Evolutionary conservation across 1,140 invertebrate species (phyloP).

Genomic region (Cydia strobilella): DNA sequence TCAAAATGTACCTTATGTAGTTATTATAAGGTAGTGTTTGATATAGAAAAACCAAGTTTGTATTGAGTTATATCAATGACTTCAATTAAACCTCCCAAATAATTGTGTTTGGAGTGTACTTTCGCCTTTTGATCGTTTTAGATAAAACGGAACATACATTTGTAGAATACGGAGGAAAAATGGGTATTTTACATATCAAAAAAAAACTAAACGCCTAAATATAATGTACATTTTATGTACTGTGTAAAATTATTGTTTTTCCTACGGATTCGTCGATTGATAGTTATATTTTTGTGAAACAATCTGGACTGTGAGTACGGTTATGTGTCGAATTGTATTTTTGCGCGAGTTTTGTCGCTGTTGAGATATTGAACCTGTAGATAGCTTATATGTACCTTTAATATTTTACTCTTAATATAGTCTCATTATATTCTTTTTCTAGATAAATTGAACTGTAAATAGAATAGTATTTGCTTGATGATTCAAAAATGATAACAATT

Average conservation of each 20-base stretch:
- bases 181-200: neutral
- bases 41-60: neutral
- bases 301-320: constrained; percentile 10
- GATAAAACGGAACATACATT: too few species aligned
- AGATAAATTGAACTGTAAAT: constrained; percentile 51
- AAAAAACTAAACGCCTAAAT: neutral
- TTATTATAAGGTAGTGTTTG: too few species aligned
- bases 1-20: too few species aligned
- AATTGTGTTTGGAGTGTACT: neutral
- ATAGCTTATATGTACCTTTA: constrained; percentile 45
- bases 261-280: neutral
- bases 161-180: neutral
- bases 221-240: neutral
- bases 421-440: constrained; percentile 36
- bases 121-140: neutral
- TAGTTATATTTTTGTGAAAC: neutral
- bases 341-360: neutral
- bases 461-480: constrained; percentile 48
- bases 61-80: neutral
- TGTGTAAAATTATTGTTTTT: neutral
- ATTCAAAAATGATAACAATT: constrained; percentile 38
- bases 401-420: constrained; percentile 47
- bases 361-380: constrained; percentile 39
- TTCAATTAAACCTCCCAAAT: neutral
- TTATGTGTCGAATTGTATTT: constrained; percentile 6